Evolutionary conservation across 2,797 vertebrate genomes (phyloP).

Genomic region (Discoglossus pictus): DNA sequence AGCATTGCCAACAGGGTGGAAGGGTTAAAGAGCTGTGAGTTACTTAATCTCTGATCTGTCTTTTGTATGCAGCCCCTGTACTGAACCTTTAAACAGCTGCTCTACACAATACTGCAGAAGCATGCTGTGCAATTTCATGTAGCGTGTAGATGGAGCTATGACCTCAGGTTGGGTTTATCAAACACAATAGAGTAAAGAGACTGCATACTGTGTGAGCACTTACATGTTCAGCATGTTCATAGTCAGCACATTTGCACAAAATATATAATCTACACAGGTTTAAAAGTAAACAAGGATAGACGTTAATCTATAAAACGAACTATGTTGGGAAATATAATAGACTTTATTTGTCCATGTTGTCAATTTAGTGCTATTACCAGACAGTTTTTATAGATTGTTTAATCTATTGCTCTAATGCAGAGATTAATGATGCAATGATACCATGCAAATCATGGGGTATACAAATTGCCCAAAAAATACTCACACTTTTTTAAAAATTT

Average conservation of each 20-base stretch:
- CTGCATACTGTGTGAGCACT: conserved; percentile 28
- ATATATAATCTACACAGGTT: too few relatives aligned
- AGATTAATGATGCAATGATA: too few relatives aligned
- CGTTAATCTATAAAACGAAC: too few relatives aligned
- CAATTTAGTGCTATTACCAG: too few relatives aligned
- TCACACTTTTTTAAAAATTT: too few relatives aligned
- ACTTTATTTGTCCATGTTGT: too few relatives aligned
- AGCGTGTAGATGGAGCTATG: conserved; percentile 52
- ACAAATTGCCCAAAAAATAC: too few relatives aligned
- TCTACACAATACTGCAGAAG: conserved; percentile 30
- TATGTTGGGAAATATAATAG: too few relatives aligned
- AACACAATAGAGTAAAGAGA: conserved; percentile 35
- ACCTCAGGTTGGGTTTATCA: conserved; percentile 45
- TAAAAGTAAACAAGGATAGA: too few relatives aligned
- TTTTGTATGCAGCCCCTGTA: conserved; percentile 44
- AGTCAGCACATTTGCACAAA: not conserved
- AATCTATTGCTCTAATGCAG: too few relatives aligned
- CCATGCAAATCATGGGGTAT: too few relatives aligned
- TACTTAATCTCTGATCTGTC: conserved; percentile 46
- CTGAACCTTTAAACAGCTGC: conserved; percentile 47
- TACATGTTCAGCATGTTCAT: conserved; percentile 26
- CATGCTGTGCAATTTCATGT: conserved; percentile 51
- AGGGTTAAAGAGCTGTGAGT: conserved; percentile 47
- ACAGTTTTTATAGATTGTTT: too few relatives aligned
- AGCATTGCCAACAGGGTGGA: conserved; percentile 34